phyloP scores from a whole-genome alignment of 2,797 vertebrate genomes.

The Babyrousa celebensis region DNA sequence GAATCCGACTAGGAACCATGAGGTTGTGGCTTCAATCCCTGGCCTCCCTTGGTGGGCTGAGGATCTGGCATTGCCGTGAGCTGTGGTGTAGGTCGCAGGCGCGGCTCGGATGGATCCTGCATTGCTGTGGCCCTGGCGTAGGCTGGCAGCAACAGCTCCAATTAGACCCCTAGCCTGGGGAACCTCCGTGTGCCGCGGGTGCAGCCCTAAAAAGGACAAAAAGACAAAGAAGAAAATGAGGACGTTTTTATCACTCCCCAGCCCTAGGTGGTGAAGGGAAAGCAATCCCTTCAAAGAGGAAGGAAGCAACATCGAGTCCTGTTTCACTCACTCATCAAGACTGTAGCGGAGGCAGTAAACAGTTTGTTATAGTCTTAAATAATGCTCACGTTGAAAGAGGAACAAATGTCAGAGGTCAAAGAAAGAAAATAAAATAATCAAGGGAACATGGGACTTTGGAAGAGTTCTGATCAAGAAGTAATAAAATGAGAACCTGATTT shows the following conservation, averaged over 20 bases:
- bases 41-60: no score
- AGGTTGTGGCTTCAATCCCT: no score
- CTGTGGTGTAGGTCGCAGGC: no score
- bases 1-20: no score
- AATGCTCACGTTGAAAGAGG: constrained; percentile 3
- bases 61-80: no score
- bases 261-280: not conserved
- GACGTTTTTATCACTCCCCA: not conserved
- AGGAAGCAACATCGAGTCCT: not conserved
- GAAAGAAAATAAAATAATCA: not conserved
- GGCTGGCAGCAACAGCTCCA: no score
- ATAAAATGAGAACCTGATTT: constrained; percentile 34
- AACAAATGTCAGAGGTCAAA: not conserved
- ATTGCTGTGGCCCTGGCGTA: no score
- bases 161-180: no score
- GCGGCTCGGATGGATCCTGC: no score
- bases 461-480: not conserved
- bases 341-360: not conserved
- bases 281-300: constrained; percentile 8
- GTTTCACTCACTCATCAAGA: not conserved
- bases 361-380: not conserved
- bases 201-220: no score
- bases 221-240: not conserved
- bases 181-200: no score
- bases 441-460: not conserved